A percentile compares a stretch with the other conserved stretches of the same genome.
Evolutionary conservation across 2,888 invertebrate genomes (phyloP).

Genomic region (Ecdyonurus torrentis): DNA sequence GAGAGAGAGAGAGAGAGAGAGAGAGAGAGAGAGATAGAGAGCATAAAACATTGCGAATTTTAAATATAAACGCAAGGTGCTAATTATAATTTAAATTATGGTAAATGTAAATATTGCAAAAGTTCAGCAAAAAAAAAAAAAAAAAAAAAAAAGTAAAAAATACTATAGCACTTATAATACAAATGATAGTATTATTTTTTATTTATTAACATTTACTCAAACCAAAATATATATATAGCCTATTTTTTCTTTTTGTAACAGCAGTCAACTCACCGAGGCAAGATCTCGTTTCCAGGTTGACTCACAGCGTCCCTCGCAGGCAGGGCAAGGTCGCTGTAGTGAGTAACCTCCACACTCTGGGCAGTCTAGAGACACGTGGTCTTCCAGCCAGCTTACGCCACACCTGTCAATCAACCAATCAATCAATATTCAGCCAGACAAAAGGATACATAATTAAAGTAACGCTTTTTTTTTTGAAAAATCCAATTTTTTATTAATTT

Average conservation of each 20-base stretch:
- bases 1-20: too few relatives aligned
- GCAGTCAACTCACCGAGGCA: conserved; percentile 43
- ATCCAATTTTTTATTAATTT: too few relatives aligned
- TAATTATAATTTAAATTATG: too few relatives aligned
- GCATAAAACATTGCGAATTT: too few relatives aligned
- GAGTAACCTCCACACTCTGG: conserved; percentile 66
- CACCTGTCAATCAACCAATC: too few relatives aligned
- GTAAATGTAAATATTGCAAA: too few relatives aligned
- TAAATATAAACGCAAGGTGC: too few relatives aligned
- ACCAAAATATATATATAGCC: background rate
- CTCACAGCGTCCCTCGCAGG: conserved; percentile 56
- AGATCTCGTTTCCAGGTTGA: conserved; percentile 59
- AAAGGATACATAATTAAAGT: too few relatives aligned
- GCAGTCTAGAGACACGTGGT: conserved; percentile 60
- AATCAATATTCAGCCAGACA: too few relatives aligned
- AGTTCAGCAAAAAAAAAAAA: too few relatives aligned
- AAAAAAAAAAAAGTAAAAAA: conserved; percentile 15
- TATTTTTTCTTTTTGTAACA: background rate
- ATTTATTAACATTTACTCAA: background rate
- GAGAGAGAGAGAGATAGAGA: too few relatives aligned
- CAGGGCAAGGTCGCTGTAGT: conserved; percentile 53
- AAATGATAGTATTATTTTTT: background rate
- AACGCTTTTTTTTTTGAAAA: too few relatives aligned
- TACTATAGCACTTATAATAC: background rate
- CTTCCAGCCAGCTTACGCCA: conserved; percentile 63